Evolutionary conservation across 2,888 invertebrate genomes (phyloP), one percentile per base, ranked within the genome.

Genomic region (Drosophila paramelanica): DNA sequence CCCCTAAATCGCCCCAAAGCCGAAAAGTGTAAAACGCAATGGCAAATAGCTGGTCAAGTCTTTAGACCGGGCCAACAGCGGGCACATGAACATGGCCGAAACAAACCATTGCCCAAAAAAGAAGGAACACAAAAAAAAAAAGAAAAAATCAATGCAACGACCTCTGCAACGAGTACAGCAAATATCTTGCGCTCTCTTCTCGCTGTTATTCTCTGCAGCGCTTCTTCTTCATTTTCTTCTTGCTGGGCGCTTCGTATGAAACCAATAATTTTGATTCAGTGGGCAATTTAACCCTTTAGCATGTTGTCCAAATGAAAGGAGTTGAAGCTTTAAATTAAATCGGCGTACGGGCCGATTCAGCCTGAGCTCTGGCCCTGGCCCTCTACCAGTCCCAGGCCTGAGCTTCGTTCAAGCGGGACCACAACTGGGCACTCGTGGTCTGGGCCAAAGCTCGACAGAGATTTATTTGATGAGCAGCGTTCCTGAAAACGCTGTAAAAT

Each of bases 201-300:
- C 17, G 20, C 45, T 50, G 47, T 68, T 53, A 42, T 27, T 58
- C 42, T 36, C 20, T 47, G 38, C 56, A 42, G 33, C 39, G 20
- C 33, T 10, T n/a, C 49, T 33, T 36, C 41, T 38, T 36, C 42
- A 27, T 41, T 41, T 31, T 41, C 41, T 27, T 31, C 23, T 39
- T 53, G 14, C 31, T 53, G 39, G 27, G 27, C 27, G 38, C 59
- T 60, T 73, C 47, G 83, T 86, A 78, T 82, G 90, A 90, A 92
- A 91, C 91, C 91, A 91, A 91, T 92, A 92, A 93, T 92, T 92
- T 92, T 80, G 86, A 92, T 89, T 91, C 92, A 93, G 91, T 92
- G 91, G 89, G 90, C 91, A 92, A 92, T 92, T 92, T 91, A 90
- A 89, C 91, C 92, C 92, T 91, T 91, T 90, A 91, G 92, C 92